Percentiles rank a stretch among this genome's conserved stretches.
phyloP scores from a whole-genome alignment of 2,113 vertebrate genomes.

The Vulpes vulpes region DNA sequence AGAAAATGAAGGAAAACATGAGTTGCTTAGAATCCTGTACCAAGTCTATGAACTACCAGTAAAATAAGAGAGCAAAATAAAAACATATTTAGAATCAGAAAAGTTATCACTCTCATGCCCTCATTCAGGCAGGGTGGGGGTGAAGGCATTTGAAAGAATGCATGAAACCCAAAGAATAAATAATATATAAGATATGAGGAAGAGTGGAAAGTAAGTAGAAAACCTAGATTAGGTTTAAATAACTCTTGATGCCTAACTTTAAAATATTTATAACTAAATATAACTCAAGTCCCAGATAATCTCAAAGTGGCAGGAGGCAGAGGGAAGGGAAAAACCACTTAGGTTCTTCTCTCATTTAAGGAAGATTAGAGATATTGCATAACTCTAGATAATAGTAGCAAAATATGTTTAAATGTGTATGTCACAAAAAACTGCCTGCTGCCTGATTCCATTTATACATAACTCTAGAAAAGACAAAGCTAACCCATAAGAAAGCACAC shows the following conservation, averaged over 20 bases:
- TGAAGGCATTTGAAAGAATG: background rate
- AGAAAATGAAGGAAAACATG: background rate
- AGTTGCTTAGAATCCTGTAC: background rate
- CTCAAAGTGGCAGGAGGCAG: background rate
- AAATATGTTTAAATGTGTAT: background rate
- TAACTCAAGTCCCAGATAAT: constrained; percentile 28
- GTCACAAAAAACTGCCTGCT: background rate
- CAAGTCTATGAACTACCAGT: background rate
- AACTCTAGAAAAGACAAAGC: background rate
- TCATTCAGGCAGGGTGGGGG: rapidly evolving
- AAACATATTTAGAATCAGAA: background rate
- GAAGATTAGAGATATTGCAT: background rate
- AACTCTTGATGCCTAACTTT: background rate
- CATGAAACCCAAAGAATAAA: background rate
- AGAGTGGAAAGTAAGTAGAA: background rate
- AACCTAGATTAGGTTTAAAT: background rate
- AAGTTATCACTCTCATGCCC: background rate
- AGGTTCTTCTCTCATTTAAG: background rate
- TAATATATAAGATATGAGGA: background rate
- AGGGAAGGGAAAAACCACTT: background rate
- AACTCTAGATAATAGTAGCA: background rate
- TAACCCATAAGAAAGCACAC: background rate
- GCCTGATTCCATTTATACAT: background rate
- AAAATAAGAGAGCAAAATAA: constrained; percentile 20
- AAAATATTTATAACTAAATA: constrained; percentile 12